These are phyloP conservation scores for Puffinus mauretanicus DNA, from an alignment of 2,113 vertebrate genomes.

Conservation along the genomic window DNA sequence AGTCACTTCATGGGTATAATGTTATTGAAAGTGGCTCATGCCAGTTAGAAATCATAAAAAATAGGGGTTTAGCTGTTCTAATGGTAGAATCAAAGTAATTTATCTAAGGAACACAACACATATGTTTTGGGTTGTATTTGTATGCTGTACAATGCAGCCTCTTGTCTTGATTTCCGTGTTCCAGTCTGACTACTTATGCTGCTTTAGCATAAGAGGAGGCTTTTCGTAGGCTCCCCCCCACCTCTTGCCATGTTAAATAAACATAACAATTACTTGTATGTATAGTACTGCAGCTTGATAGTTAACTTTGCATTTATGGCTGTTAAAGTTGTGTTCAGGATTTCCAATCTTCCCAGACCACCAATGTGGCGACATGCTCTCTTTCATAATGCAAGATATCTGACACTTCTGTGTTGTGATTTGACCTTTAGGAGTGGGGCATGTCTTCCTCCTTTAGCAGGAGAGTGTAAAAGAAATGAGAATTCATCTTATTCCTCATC, in stretches of 20 bases:
- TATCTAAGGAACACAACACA: neutral
- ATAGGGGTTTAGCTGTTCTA: neutral
- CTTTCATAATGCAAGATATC: neutral
- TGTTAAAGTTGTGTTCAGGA: neutral
- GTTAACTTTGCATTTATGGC: neutral
- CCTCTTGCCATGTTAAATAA: neutral
- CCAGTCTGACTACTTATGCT: neutral
- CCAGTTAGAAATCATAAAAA: neutral
- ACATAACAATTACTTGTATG: neutral
- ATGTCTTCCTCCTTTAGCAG: neutral
- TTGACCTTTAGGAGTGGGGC: neutral
- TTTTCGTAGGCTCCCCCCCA: neutral
- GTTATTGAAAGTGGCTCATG: neutral
- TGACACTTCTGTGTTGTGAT: neutral
- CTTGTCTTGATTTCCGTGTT: neutral
- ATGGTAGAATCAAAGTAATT: neutral
- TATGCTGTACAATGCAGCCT: neutral
- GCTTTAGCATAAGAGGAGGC: neutral
- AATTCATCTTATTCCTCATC: neutral
- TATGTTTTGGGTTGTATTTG: neutral
- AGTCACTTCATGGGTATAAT: neutral
- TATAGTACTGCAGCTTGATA: neutral
- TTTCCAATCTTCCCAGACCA: neutral
- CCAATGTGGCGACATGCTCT: fast-evolving
- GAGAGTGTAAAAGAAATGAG: neutral